A percentile compares a stretch with the other conserved stretches of the same genome.
Conservation (phyloP, 2,888 invertebrate species). For the Chaitophorus viminalis region DNA sequence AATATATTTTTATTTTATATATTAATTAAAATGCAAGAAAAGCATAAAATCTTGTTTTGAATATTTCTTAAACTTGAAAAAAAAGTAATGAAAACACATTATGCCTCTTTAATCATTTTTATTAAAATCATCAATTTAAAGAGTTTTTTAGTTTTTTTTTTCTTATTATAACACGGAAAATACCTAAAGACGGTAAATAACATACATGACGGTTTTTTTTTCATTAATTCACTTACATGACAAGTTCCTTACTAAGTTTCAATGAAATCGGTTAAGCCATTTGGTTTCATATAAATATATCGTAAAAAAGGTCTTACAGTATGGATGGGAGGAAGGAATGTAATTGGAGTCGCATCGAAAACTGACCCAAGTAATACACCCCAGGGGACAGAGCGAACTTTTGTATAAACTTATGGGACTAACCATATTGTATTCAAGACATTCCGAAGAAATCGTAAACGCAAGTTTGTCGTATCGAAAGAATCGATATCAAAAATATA, state of each 20-base stretch:
- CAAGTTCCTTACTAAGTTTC: background rate
- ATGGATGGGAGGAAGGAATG: background rate
- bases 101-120: too few species aligned
- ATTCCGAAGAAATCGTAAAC: background rate
- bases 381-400: background rate
- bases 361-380: background rate
- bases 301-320: background rate
- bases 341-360: background rate
- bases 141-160: too few species aligned
- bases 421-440: background rate
- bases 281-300: conserved; percentile 2
- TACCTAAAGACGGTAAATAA: too few species aligned
- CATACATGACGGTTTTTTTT: too few species aligned
- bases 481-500: background rate
- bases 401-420: background rate
- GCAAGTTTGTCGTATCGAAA: background rate
- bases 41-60: too few species aligned
- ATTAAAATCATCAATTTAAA: too few species aligned
- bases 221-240: background rate
- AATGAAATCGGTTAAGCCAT: background rate
- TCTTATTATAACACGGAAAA: too few species aligned
- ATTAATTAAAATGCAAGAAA: too few species aligned
- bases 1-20: too few species aligned
- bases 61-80: too few species aligned
- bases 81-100: too few species aligned